These are phyloP conservation scores for Opisthocomus hoazin DNA, from an alignment of 2,113 vertebrate genomes.

Conservation along the genomic window DNA sequence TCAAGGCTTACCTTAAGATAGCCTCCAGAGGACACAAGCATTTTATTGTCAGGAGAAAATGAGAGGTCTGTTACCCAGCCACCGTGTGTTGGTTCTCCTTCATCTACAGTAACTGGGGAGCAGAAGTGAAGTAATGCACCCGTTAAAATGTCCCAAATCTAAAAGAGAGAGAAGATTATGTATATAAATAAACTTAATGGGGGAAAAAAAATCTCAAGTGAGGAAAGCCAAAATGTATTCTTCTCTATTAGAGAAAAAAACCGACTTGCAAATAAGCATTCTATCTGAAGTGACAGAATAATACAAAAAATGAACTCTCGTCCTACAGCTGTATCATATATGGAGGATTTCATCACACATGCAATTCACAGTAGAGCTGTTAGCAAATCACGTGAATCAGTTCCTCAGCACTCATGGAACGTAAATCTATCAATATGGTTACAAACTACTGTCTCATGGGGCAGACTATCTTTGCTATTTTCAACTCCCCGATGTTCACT, in stretches of 20 bases:
- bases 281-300: background rate
- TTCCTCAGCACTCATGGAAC: background rate
- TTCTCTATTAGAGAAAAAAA: background rate
- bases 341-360: background rate
- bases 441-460: background rate
- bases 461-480: background rate
- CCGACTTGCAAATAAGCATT: background rate
- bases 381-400: background rate
- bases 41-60: slow-evolving; percentile 85
- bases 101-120: slow-evolving; percentile 74
- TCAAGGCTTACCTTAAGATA: slow-evolving; percentile 85
- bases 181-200: background rate
- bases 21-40: slow-evolving; percentile 88
- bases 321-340: background rate
- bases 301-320: background rate
- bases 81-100: slow-evolving; percentile 82
- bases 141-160: slow-evolving; percentile 84
- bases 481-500: fast-evolving
- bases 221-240: background rate
- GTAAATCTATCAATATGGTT: background rate
- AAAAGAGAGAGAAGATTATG: background rate
- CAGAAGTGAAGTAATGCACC: slow-evolving; percentile 83
- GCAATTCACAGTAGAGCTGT: background rate
- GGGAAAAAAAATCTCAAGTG: background rate
- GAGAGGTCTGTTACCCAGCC: slow-evolving; percentile 93